Conservation (phyloP, 2,797 vertebrate genomes). For the Salmo trutta region DNA sequence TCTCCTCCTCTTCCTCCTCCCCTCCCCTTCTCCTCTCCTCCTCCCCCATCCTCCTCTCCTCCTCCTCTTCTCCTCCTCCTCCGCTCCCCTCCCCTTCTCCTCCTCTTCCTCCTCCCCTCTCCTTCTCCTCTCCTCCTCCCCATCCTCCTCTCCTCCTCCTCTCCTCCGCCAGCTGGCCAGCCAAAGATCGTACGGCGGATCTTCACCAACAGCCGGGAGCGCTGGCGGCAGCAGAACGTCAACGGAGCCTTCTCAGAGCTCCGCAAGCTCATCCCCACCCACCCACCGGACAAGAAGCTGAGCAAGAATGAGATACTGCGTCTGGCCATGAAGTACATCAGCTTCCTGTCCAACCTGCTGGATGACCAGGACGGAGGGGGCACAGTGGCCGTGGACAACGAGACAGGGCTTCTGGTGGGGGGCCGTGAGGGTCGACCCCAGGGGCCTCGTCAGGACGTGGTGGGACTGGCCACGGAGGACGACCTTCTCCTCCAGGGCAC, state of each 20-base stretch:
- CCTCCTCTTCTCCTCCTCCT: too few species aligned
- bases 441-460: constrained; percentile 62
- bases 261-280: constrained; percentile 77
- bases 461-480: constrained; percentile 83
- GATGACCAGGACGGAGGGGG: constrained; percentile 69
- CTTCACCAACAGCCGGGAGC: constrained; percentile 88
- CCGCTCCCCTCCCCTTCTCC: too few species aligned
- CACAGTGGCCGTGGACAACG: constrained; percentile 67
- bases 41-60: too few species aligned
- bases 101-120: too few species aligned
- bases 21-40: too few species aligned
- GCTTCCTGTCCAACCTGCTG: constrained; percentile 74
- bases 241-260: constrained; percentile 75
- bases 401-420: constrained; percentile 80
- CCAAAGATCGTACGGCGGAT: constrained; percentile 92
- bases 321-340: constrained; percentile 77
- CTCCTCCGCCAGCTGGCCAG: constrained; percentile 64
- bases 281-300: constrained; percentile 76
- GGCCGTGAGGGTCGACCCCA: constrained; percentile 77
- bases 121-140: neutral
- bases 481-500: constrained; percentile 79
- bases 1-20: too few species aligned
- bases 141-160: constrained; percentile 11
- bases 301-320: constrained; percentile 77
- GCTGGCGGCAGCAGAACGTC: constrained; percentile 77